phyloP scores from a whole-genome alignment of 1,140 invertebrate genomes.

The Bathynomus jamesi region DNA sequence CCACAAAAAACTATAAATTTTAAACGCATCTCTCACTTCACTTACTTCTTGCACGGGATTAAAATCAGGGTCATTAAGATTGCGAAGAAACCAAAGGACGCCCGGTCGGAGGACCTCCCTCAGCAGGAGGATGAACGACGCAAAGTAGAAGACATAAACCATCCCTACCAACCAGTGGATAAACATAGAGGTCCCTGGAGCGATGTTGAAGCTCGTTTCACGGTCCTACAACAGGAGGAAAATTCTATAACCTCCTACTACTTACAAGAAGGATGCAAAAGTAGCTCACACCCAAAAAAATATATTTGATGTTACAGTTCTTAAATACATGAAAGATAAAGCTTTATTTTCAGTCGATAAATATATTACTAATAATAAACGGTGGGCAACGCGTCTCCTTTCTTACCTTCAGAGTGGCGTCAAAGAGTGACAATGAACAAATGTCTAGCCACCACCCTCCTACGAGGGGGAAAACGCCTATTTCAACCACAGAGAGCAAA shows the following conservation, averaged over 20 bases:
- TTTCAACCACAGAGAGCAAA: constrained; percentile 83
- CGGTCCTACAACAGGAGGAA: too few relatives aligned
- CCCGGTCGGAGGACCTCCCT: constrained; percentile 90
- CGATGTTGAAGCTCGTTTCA: constrained; percentile 73
- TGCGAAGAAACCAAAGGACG: constrained; percentile 92
- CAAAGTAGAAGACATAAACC: constrained; percentile 99
- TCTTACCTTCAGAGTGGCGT: constrained; percentile 72
- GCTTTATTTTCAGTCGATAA: background rate
- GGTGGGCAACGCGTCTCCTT: too few relatives aligned
- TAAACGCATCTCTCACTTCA: too few relatives aligned
- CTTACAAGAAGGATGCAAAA: too few relatives aligned
- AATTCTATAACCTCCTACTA: too few relatives aligned
- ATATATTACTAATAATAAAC: too few relatives aligned
- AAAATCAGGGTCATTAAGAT: constrained; percentile 98
- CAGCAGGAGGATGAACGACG: constrained; percentile 87
- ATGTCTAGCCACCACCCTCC: constrained; percentile 99
- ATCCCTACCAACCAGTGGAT: constrained; percentile 99
- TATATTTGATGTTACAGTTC: too few relatives aligned
- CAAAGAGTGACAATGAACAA: constrained; percentile 90
- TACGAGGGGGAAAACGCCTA: constrained; percentile 89
- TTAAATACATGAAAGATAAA: too few relatives aligned
- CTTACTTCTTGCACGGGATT: constrained; percentile 85
- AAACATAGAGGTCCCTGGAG: constrained; percentile 94
- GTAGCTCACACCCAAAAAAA: too few relatives aligned
- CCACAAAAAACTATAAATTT: too few relatives aligned